These are phyloP conservation scores for Macaria notata DNA, from an alignment of 2,888 invertebrate genomes.

Conservation along the genomic window DNA sequence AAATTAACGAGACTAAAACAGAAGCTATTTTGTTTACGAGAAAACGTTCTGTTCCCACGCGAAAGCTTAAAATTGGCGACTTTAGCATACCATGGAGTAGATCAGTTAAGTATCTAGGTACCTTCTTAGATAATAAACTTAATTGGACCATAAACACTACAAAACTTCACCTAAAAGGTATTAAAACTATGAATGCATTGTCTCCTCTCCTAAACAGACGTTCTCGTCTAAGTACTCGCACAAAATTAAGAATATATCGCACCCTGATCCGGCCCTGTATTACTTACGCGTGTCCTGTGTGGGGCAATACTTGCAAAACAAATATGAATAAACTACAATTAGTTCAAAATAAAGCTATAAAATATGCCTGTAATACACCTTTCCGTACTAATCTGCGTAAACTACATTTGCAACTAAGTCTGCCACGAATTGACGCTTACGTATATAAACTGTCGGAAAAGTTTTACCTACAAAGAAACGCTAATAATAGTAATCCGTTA, in stretches of 20 bases:
- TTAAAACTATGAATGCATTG: slow-evolving; percentile 2
- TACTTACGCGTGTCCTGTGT: slow-evolving; percentile 1
- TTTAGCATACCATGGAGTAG: too few relatives aligned
- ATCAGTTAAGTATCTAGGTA: too few relatives aligned
- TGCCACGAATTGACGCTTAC: background rate
- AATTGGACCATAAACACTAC: background rate
- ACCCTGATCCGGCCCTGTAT: background rate
- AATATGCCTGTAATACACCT: background rate
- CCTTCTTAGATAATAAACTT: too few relatives aligned
- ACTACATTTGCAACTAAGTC: background rate
- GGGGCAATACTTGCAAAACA: background rate
- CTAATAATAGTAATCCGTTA: background rate
- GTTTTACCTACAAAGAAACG: background rate
- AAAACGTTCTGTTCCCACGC: background rate
- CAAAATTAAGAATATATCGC: background rate
- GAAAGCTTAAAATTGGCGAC: background rate
- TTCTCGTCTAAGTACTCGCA: background rate
- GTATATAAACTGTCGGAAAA: background rate
- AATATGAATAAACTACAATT: background rate
- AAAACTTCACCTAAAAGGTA: slow-evolving; percentile 1
- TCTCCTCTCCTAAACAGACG: slow-evolving; percentile 1
- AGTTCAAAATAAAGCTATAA: background rate
- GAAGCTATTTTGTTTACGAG: slow-evolving; percentile 16
- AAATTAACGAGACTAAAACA: too few relatives aligned
- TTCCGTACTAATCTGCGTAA: background rate